Evolutionary conservation across 2,888 invertebrate species (phyloP).

Genomic region (Choristoneura rosaceana): DNA sequence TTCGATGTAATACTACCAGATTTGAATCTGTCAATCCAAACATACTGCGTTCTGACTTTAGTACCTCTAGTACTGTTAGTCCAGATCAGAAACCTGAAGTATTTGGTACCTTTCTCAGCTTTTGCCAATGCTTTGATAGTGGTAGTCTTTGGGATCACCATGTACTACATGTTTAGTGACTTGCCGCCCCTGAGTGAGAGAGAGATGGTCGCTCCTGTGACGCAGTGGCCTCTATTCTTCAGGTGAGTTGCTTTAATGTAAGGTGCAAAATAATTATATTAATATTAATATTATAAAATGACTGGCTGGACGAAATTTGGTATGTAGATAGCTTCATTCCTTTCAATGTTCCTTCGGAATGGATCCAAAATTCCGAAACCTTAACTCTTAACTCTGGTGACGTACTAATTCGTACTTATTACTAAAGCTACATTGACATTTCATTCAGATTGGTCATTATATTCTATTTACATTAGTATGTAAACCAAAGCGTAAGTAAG

Average conservation of each 20-base stretch:
- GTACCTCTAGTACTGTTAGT: slow-evolving; percentile 89
- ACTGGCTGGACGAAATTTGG: too few species aligned
- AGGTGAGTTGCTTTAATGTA: slow-evolving; percentile 63
- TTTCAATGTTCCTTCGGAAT: too few species aligned
- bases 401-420: too few species aligned
- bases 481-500: too few species aligned
- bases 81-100: slow-evolving; percentile 91
- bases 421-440: too few species aligned
- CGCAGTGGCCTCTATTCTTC: slow-evolving; percentile 94
- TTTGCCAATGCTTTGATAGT: slow-evolving; percentile 93
- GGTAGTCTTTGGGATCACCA: slow-evolving; percentile 90
- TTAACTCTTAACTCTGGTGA: too few species aligned
- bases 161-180: slow-evolving; percentile 91
- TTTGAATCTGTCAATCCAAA: slow-evolving; percentile 82
- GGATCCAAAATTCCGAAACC: too few species aligned
- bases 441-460: too few species aligned
- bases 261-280: too few species aligned
- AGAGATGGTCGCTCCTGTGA: slow-evolving; percentile 79
- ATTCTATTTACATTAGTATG: too few species aligned
- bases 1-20: slow-evolving; percentile 73
- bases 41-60: slow-evolving; percentile 88
- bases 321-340: too few species aligned
- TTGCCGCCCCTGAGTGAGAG: slow-evolving; percentile 72
- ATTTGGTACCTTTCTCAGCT: slow-evolving; percentile 95
- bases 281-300: too few species aligned